These are phyloP conservation scores for Tanytarsus gracilentus DNA, from an alignment of 2,888 invertebrate species.

Conservation along the genomic window DNA sequence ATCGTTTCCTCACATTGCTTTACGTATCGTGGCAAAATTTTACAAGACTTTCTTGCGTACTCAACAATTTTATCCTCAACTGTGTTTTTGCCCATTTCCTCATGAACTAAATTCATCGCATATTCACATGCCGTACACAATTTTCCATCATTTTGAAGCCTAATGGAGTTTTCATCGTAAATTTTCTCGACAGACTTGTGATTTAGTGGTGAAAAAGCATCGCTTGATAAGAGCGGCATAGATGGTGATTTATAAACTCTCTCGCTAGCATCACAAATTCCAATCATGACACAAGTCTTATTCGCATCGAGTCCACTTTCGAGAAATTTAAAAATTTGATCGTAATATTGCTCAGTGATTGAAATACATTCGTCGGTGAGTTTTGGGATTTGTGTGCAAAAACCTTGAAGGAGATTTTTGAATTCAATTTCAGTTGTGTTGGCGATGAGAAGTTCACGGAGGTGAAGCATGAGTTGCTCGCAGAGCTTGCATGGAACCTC, in stretches of 20 bases:
- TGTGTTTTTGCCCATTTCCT: constrained; percentile 55
- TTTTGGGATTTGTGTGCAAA: constrained; percentile 69
- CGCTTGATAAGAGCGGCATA: neutral
- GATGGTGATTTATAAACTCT: neutral
- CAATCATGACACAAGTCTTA: constrained; percentile 60
- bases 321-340: constrained; percentile 60
- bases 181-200: neutral
- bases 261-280: constrained; percentile 34
- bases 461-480: constrained; percentile 68
- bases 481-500: constrained; percentile 78
- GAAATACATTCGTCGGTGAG: constrained; percentile 66
- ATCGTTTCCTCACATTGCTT: constrained; percentile 66
- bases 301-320: constrained; percentile 59
- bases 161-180: constrained; percentile 33
- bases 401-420: constrained; percentile 61
- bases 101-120: constrained; percentile 68
- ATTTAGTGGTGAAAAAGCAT: constrained; percentile 35
- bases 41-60: constrained; percentile 60
- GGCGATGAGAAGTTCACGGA: constrained; percentile 68
- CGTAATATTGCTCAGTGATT: constrained; percentile 71
- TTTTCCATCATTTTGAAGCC: neutral
- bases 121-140: constrained; percentile 45
- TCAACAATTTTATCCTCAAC: constrained; percentile 63
- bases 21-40: constrained; percentile 53
- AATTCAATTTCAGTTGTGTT: constrained; percentile 81